These are phyloP conservation scores for Esox masquinongy DNA, from an alignment of 2,797 vertebrate species.

Conservation along the genomic window DNA sequence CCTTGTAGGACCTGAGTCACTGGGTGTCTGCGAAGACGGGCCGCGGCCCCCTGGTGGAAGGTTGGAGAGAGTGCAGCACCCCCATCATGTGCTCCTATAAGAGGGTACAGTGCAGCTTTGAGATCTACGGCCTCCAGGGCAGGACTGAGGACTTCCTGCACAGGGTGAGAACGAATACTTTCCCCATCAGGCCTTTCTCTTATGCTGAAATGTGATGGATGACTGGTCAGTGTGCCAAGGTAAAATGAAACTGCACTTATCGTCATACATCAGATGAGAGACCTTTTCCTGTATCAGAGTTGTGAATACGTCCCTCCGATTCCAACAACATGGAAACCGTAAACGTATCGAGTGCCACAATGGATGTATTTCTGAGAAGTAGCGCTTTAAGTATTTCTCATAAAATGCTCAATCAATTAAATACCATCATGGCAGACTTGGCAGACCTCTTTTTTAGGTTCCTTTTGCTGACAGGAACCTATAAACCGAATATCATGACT, in stretches of 20 bases:
- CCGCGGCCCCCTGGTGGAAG: slow-evolving; percentile 77
- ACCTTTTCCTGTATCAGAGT: too few species aligned
- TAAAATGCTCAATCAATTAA: too few species aligned
- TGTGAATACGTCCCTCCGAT: too few species aligned
- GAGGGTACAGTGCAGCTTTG: slow-evolving; percentile 80
- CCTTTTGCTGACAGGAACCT: too few species aligned
- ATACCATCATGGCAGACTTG: too few species aligned
- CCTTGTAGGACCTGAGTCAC: slow-evolving; percentile 74
- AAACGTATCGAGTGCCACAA: too few species aligned
- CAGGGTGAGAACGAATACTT: slow-evolving; percentile 59
- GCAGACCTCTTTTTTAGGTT: too few species aligned
- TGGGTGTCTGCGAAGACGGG: slow-evolving; percentile 79
- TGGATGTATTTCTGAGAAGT: too few species aligned
- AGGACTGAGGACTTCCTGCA: slow-evolving; percentile 81
- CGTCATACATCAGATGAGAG: not conserved
- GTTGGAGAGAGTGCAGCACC: slow-evolving; percentile 67
- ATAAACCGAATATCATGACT: too few species aligned
- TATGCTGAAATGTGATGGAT: not conserved
- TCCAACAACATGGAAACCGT: too few species aligned
- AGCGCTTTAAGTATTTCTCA: too few species aligned
- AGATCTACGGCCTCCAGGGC: slow-evolving; percentile 82
- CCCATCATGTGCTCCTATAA: slow-evolving; percentile 88
- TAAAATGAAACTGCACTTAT: slow-evolving; percentile 19
- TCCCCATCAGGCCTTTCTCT: slow-evolving; percentile 4
- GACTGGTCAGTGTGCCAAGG: not conserved